phyloP scores from a whole-genome alignment of 2,888 invertebrate species.

The Bruchidius siliquastri region DNA sequence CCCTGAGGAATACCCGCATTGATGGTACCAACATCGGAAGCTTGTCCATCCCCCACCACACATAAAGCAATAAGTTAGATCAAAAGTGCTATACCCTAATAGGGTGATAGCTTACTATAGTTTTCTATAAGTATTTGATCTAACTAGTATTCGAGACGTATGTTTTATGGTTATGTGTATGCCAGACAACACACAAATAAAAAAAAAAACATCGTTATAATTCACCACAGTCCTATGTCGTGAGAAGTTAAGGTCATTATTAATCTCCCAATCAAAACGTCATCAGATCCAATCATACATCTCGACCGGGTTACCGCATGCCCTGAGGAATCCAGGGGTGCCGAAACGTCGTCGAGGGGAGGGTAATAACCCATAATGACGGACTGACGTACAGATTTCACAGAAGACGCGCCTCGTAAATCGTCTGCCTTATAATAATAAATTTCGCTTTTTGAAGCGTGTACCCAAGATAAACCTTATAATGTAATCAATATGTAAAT shows the following conservation, averaged over 20 bases:
- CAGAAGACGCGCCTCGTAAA: neutral
- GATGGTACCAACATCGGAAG: too few species aligned
- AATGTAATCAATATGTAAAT: neutral
- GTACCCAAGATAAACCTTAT: neutral
- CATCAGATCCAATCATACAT: neutral
- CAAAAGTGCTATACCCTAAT: too few species aligned
- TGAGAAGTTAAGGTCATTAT: too few species aligned
- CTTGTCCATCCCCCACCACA: too few species aligned
- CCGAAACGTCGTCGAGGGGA: neutral
- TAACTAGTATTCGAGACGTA: too few species aligned
- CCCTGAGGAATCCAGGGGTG: neutral
- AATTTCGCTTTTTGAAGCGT: neutral
- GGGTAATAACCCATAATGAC: neutral
- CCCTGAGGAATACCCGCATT: too few species aligned
- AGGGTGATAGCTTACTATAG: too few species aligned
- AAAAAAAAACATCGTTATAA: neutral
- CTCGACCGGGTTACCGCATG: neutral
- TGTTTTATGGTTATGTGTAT: too few species aligned
- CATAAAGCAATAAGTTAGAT: too few species aligned
- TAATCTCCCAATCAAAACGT: neutral
- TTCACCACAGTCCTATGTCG: too few species aligned
- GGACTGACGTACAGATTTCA: neutral
- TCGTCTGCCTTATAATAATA: neutral
- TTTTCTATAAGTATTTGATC: too few species aligned
- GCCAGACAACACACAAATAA: too few species aligned